Conservation (phyloP, 2,797 vertebrate species). For the Hippopotamyrus pictus region DNA sequence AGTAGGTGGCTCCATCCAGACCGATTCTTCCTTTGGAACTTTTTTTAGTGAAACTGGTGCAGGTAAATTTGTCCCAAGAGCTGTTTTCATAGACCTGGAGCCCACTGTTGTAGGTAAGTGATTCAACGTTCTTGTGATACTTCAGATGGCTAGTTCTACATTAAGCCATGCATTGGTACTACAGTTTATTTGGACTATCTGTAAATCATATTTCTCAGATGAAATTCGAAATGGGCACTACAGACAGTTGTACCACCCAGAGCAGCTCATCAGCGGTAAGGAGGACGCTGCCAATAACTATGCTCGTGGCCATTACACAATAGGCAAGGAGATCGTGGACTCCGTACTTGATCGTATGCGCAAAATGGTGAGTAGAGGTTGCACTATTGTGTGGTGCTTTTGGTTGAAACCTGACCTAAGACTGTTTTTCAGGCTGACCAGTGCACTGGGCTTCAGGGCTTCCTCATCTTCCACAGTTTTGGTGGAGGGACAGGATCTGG, state of each 20-base stretch:
- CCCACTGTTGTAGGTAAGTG: conserved; percentile 8
- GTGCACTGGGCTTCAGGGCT: conserved; percentile 21
- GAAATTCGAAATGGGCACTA: background rate
- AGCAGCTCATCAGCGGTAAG: conserved; percentile 12
- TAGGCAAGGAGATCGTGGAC: conserved; percentile 3
- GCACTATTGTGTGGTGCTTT: background rate
- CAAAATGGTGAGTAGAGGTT: background rate
- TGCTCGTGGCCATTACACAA: background rate
- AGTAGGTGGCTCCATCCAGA: background rate
- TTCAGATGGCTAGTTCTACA: background rate
- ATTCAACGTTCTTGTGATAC: background rate
- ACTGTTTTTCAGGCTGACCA: conserved; percentile 16
- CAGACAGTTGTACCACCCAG: conserved; percentile 7
- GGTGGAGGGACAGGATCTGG: background rate
- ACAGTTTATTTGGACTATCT: background rate
- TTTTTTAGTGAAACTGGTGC: conserved; percentile 8
- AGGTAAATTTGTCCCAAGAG: conserved; percentile 2
- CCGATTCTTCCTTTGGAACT: conserved; percentile 10
- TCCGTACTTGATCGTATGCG: background rate
- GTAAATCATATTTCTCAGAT: background rate
- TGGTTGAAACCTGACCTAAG: background rate
- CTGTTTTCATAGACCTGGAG: conserved; percentile 10
- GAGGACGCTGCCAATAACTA: background rate
- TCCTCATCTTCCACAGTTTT: conserved; percentile 3
- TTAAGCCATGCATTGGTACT: background rate